Conservation (phyloP, 2,888 invertebrate genomes). For the Brachyptera putata region DNA sequence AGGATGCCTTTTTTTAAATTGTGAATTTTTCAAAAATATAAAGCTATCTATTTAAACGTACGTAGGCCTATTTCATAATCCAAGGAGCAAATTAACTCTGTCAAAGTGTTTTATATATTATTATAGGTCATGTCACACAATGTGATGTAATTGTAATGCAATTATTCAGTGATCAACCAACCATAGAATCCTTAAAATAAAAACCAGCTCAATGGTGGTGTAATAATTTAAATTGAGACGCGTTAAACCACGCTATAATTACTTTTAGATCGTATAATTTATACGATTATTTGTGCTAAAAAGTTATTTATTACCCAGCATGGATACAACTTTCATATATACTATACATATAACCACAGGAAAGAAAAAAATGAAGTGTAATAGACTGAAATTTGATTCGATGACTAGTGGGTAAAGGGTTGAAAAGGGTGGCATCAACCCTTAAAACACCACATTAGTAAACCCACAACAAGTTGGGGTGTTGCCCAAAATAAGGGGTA, state of each 20-base stretch:
- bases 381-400: slow-evolving; percentile 17
- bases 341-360: neutral
- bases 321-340: neutral
- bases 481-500: slow-evolving; percentile 15
- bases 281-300: slow-evolving; percentile 11
- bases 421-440: slow-evolving; percentile 9
- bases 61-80: too few relatives aligned
- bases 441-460: slow-evolving; percentile 6
- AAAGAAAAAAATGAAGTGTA: slow-evolving; percentile 8
- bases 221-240: neutral
- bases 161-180: too few relatives aligned
- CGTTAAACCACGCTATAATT: slow-evolving; percentile 5
- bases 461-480: slow-evolving; percentile 10
- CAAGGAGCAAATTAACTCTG: too few relatives aligned
- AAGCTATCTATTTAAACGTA: too few relatives aligned
- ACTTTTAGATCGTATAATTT: slow-evolving; percentile 14
- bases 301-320: slow-evolving; percentile 13
- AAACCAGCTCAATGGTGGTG: neutral
- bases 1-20: too few relatives aligned
- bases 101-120: too few relatives aligned
- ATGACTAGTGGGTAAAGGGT: slow-evolving; percentile 18
- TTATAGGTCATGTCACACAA: too few relatives aligned
- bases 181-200: too few relatives aligned
- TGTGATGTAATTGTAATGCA: too few relatives aligned
- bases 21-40: too few relatives aligned